Evolutionary conservation across 1,140 invertebrate species (phyloP), one percentile per base, ranked within the genome.

Genomic region (Cyclargus thomasi): DNA sequence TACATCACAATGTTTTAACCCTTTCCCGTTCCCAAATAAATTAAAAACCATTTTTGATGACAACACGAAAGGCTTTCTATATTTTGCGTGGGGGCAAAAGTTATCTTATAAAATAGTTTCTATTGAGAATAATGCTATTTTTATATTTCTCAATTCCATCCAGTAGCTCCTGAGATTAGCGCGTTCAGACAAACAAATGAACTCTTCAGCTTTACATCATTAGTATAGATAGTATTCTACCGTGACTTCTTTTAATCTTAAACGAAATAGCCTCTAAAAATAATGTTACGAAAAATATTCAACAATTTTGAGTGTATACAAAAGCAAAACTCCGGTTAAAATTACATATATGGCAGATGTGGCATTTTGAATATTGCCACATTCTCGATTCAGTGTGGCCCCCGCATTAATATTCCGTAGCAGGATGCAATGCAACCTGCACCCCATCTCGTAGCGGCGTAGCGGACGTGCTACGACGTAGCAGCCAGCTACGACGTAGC

Each of bases 351-450:
- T 18, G 55, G 39, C 10, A 20, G 55, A 59, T 20, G 18, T 21
- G 55, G 55, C 55, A 59, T 59, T 59, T 55, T 59, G 18, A 59
- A 59, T 59, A 59, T 59, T 59, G 20, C 55, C 55, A 21, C 55
- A 59, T 21, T 11, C 17, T 4, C 17, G 18, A 59, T 59, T 59
- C 55, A 59, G 18, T 20, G 55, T 59, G 20, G 55, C 55, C 20
- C 17, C 20, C 18, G 20, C 55, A 59, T 59, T 59, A 59, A 59
- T 59, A 59, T 59, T 59, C 55, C 55, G 18, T 59, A 20, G 55
- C 20, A 6, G 55, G 10, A 59, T 59, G 17, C 20, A 47, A 20
- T 59, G 17, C 55, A 59, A 20, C 55, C 55, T 59, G 55, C 55
- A 59, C 18, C 55, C 55, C 20, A 21, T 59, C 18, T 59, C 55